Percentiles rank a stretch among this genome's conserved stretches.
These are phyloP conservation scores for Altica lythri DNA, from an alignment of 2,888 invertebrate species.

Conservation along the genomic window DNA sequence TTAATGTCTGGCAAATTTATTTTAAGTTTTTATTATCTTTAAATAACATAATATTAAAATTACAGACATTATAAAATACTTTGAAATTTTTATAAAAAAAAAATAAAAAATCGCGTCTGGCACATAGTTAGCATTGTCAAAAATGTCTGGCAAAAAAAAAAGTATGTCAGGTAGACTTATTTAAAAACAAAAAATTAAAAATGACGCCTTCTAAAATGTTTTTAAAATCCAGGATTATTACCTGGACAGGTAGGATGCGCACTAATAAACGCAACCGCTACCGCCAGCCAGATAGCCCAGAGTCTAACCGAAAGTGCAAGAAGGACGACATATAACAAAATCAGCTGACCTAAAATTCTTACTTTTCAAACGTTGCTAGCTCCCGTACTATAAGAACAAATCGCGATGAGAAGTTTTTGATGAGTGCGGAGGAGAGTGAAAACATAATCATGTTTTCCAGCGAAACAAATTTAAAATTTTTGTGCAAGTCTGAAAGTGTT, in stretches of 20 bases:
- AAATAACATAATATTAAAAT: constrained; percentile 5
- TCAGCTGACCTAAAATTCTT: neutral
- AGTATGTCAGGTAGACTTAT: neutral
- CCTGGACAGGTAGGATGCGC: constrained; percentile 3
- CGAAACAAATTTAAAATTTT: no score
- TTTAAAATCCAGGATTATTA: constrained; percentile 1
- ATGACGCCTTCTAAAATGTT: neutral
- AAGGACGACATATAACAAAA: neutral
- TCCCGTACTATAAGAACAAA: neutral
- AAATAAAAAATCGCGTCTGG: neutral
- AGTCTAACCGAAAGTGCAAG: neutral
- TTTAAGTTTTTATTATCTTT: no score
- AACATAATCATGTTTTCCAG: no score
- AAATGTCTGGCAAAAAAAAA: constrained; percentile 5
- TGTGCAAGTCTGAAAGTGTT: no score
- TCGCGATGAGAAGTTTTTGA: no score
- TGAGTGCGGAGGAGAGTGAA: no score
- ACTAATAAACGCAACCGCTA: neutral
- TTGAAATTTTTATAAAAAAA: constrained; percentile 1
- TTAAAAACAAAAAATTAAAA: neutral
- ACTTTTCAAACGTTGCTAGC: neutral
- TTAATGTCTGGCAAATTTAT: neutral
- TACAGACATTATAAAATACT: neutral
- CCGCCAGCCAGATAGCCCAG: neutral
- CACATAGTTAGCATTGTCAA: neutral